phyloP scores from a whole-genome alignment of 2,797 vertebrate genomes.

The Erpetoichthys calabaricus region DNA sequence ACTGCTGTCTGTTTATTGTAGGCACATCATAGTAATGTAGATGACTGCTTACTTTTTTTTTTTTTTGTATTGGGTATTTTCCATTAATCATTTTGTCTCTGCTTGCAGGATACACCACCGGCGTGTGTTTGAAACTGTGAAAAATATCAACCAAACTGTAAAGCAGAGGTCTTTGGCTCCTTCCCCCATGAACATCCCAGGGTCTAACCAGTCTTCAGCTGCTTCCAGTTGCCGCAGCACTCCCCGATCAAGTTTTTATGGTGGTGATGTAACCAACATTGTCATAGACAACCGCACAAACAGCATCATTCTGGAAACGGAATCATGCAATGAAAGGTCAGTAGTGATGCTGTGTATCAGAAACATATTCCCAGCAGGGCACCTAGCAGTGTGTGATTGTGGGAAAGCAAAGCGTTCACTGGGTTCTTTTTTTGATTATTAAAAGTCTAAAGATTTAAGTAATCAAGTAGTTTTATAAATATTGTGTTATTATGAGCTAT shows the following conservation, averaged over 20 bases:
- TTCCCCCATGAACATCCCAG: constrained; percentile 92
- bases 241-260: constrained; percentile 76
- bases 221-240: constrained; percentile 83
- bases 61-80: too few relatives aligned
- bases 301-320: constrained; percentile 67
- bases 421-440: constrained; percentile 5
- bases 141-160: constrained; percentile 81
- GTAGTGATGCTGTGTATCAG: constrained; percentile 13
- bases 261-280: constrained; percentile 60
- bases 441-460: background rate
- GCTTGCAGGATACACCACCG: constrained; percentile 68
- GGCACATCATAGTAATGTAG: too few relatives aligned
- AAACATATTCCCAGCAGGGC: background rate
- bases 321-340: constrained; percentile 60
- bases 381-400: too few relatives aligned
- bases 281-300: constrained; percentile 78
- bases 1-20: too few relatives aligned
- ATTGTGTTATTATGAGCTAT: too few relatives aligned
- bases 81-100: too few relatives aligned
- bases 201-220: constrained; percentile 87
- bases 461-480: too few relatives aligned
- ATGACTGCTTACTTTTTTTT: background rate
- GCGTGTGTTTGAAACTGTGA: constrained; percentile 86
- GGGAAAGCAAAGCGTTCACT: rapidly evolving
- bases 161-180: constrained; percentile 74